These are phyloP conservation scores for Ianthella basta DNA, from an alignment of 37 sponge, comb jelly and placozoan species.

Conservation along the genomic window DNA sequence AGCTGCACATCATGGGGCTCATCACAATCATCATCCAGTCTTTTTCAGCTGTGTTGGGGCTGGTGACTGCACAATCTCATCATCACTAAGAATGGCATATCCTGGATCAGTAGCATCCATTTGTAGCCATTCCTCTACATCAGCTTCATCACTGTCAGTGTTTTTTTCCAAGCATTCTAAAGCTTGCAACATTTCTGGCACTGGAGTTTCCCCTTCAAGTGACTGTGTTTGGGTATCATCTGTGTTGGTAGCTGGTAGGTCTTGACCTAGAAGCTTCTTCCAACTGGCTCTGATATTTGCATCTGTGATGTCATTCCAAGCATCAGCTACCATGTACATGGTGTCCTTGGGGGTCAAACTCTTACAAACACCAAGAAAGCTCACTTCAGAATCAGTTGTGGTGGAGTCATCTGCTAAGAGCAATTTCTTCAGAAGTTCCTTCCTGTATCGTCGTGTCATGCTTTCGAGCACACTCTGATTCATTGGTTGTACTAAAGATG, in stretches of 20 bases:
- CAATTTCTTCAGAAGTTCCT: slow-evolving; percentile 50
- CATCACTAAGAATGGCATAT: slow-evolving; percentile 17
- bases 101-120: slow-evolving; percentile 41
- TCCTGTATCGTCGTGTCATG: slow-evolving; percentile 59
- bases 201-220: slow-evolving; percentile 16
- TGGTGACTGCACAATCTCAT: slow-evolving; percentile 29
- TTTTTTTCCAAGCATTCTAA: slow-evolving; percentile 12
- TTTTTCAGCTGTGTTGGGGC: background rate
- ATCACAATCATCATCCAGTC: slow-evolving; percentile 27
- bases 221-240: background rate
- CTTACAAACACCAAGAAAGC: slow-evolving; percentile 52
- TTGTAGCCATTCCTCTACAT: slow-evolving; percentile 41
- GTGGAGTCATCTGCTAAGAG: slow-evolving; percentile 62
- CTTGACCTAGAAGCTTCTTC: slow-evolving; percentile 31
- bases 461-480: slow-evolving; percentile 71
- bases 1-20: slow-evolving; percentile 26
- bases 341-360: slow-evolving; percentile 44
- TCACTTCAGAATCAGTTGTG: slow-evolving; percentile 21
- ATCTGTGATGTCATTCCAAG: slow-evolving; percentile 41
- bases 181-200: slow-evolving; percentile 26
- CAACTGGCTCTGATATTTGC: slow-evolving; percentile 32
- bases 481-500: slow-evolving; percentile 78
- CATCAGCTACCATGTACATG: slow-evolving; percentile 34
- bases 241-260: background rate
- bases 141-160: slow-evolving; percentile 5